phyloP scores from a whole-genome alignment of 2,797 vertebrate genomes.

The Lagorchestes hirsutus region DNA sequence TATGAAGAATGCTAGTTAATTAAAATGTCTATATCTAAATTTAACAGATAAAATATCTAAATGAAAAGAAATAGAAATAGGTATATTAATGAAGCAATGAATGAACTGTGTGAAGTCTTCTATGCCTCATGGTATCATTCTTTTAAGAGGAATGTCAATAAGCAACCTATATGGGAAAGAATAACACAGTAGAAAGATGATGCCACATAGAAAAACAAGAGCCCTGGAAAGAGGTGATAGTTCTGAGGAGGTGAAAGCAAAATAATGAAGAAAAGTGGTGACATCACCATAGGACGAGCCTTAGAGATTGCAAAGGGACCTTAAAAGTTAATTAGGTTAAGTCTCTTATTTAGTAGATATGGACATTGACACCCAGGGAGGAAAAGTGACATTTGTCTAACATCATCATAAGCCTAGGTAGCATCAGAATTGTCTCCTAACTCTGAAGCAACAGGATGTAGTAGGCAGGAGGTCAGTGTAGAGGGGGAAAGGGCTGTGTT shows the following conservation, averaged over 20 bases:
- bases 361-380: background rate
- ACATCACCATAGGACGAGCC: background rate
- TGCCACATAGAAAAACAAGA: conserved; percentile 12
- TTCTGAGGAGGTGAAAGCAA: conserved; percentile 26
- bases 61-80: conserved; percentile 24
- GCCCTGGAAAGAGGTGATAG: conserved; percentile 19
- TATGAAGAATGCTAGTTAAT: conserved; percentile 28
- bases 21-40: background rate
- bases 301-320: background rate
- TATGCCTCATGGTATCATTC: background rate
- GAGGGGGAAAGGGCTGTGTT: background rate
- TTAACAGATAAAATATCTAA: background rate
- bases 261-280: conserved; percentile 13
- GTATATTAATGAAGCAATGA: background rate
- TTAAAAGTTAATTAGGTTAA: background rate
- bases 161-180: conserved; percentile 20
- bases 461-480: background rate
- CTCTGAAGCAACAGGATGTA: background rate
- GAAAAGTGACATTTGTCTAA: background rate
- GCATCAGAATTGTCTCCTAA: background rate
- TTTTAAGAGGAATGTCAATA: conserved; percentile 14
- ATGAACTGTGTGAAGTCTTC: conserved; percentile 21
- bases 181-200: background rate
- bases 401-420: background rate
- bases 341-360: background rate